These are phyloP conservation scores for Muntiacus reevesi DNA, from an alignment of 2,113 vertebrate species.

Conservation along the genomic window DNA sequence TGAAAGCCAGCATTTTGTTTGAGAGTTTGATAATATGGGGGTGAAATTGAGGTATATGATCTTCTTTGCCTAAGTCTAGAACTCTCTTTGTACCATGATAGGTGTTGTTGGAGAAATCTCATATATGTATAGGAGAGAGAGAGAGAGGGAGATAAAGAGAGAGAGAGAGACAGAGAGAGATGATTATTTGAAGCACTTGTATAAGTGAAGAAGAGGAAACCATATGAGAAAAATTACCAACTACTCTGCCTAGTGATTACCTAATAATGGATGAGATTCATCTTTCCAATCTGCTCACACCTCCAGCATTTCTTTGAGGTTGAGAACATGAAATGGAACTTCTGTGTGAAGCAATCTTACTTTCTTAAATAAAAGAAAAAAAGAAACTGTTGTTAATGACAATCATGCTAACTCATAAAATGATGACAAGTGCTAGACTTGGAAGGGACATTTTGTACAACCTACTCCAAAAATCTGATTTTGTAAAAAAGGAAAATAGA, in stretches of 20 bases:
- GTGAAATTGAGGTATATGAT: background rate
- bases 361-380: background rate
- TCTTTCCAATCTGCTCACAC: background rate
- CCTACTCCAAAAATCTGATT: background rate
- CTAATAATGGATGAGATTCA: background rate
- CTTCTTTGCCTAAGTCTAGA: conserved; percentile 7
- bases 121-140: background rate
- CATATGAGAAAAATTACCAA: conserved; percentile 37
- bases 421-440: background rate
- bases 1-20: background rate
- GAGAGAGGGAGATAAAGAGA: background rate
- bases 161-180: background rate
- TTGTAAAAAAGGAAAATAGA: background rate
- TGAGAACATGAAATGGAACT: background rate
- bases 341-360: background rate
- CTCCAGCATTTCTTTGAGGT: background rate
- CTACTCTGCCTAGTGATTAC: background rate
- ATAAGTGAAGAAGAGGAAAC: background rate
- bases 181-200: background rate
- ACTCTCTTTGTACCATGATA: background rate
- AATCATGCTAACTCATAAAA: background rate
- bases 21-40: conserved; percentile 8
- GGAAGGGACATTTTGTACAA: background rate
- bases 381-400: background rate
- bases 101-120: background rate